These are phyloP conservation scores for Athene cunicularia DNA, from an alignment of 2,113 vertebrate species.

Conservation along the genomic window DNA sequence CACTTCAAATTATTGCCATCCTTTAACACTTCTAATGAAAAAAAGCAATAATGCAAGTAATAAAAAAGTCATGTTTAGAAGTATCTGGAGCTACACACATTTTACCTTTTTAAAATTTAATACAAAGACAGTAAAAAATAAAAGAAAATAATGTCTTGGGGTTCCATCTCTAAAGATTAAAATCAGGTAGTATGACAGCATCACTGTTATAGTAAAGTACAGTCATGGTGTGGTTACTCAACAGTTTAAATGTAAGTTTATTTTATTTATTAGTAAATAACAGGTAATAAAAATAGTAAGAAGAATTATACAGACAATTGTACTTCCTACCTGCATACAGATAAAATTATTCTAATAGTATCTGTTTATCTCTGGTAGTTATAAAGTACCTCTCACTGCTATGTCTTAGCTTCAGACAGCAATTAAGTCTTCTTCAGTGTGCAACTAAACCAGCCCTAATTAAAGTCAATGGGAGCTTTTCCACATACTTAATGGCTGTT, in stretches of 20 bases:
- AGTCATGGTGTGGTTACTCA: background rate
- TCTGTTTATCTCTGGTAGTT: background rate
- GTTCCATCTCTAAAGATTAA: background rate
- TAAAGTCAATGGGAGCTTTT: slow-evolving; percentile 27
- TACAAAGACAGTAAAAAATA: background rate
- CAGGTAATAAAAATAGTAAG: background rate
- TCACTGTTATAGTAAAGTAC: background rate
- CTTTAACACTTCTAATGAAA: background rate
- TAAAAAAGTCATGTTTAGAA: background rate
- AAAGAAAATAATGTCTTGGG: background rate
- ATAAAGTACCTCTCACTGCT: background rate
- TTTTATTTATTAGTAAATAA: background rate
- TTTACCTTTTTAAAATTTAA: background rate
- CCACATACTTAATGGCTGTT: background rate
- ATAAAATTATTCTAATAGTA: background rate
- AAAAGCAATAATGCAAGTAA: background rate
- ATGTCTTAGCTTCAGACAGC: background rate
- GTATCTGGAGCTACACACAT: background rate
- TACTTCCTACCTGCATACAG: background rate
- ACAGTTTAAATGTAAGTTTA: background rate
- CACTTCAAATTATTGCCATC: background rate
- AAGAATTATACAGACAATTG: background rate
- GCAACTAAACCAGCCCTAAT: slow-evolving; percentile 5
- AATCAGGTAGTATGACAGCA: background rate
- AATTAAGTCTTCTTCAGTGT: background rate